Conservation (phyloP, 2,888 invertebrate species). For the Mythimna ferrago region DNA sequence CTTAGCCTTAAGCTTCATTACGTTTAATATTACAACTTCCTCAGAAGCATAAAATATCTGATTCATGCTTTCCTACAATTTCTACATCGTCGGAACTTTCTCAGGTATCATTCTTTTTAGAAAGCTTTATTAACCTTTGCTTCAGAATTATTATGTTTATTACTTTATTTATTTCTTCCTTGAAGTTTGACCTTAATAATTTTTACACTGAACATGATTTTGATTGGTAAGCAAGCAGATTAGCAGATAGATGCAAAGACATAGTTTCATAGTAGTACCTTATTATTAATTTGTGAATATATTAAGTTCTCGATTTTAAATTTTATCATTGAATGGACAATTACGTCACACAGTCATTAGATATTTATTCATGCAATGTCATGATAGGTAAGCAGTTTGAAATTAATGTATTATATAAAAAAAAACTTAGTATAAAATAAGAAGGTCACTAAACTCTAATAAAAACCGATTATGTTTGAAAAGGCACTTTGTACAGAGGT, state of each 20-base stretch:
- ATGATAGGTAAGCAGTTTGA: conserved; percentile 1
- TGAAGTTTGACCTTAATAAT: conserved; percentile 17
- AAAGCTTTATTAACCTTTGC: conserved; percentile 28
- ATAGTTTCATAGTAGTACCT: background rate
- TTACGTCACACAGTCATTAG: conserved; percentile 6
- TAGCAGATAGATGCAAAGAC: too few relatives aligned
- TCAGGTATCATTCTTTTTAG: conserved; percentile 12
- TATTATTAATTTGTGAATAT: background rate
- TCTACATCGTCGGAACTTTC: conserved; percentile 18
- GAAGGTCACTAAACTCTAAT: conserved; percentile 12
- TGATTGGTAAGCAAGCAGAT: background rate
- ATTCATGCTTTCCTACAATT: conserved; percentile 36
- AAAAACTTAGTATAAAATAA: background rate
- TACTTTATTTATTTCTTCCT: background rate
- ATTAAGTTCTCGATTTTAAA: background rate
- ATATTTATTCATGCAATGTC: conserved; percentile 21
- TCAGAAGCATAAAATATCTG: conserved; percentile 16
- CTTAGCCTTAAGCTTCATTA: background rate
- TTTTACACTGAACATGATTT: background rate
- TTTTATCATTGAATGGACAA: background rate
- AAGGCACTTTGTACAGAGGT: conserved; percentile 4
- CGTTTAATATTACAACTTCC: conserved; percentile 34
- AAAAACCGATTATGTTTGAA: background rate
- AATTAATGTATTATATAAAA: background rate
- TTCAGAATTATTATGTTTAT: conserved; percentile 19